Evolutionary conservation across 64 coral and sea anemone species (phyloP).

Genomic region (Pocillopora damicornis): DNA sequence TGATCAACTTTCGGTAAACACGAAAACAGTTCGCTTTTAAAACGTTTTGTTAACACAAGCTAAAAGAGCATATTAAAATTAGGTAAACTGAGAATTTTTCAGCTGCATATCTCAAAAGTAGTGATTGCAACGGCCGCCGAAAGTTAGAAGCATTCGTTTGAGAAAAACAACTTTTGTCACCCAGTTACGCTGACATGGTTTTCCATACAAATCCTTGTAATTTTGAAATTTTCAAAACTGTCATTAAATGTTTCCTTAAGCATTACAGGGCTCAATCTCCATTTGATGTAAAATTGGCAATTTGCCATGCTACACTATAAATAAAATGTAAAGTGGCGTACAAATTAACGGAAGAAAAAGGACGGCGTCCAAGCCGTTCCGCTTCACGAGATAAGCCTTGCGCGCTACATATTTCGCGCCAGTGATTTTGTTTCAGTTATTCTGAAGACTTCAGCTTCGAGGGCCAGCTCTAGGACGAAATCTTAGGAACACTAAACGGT

Average conservation of each 20-base stretch:
- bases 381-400: not conserved
- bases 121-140: not conserved
- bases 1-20: not conserved
- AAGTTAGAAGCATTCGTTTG: no score
- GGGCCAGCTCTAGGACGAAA: conserved; percentile 5
- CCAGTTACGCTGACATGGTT: conserved; percentile 7
- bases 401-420: not conserved
- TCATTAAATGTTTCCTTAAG: not conserved
- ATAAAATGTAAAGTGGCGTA: no score
- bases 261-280: not conserved
- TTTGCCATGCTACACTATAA: no score
- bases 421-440: conserved; percentile 1
- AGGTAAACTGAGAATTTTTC: not conserved
- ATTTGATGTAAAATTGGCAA: no score
- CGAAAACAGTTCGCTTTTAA: not conserved
- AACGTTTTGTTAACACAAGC: not conserved
- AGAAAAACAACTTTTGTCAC: not conserved
- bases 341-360: no score
- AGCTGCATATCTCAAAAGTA: not conserved
- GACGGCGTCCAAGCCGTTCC: no score
- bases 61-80: not conserved
- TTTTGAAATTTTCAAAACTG: conserved; percentile 9
- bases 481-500: not conserved
- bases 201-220: conserved; percentile 17
- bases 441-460: conserved; percentile 17